phyloP scores from a whole-genome alignment of 2,797 vertebrate species.

The Enteromius anoplus region DNA sequence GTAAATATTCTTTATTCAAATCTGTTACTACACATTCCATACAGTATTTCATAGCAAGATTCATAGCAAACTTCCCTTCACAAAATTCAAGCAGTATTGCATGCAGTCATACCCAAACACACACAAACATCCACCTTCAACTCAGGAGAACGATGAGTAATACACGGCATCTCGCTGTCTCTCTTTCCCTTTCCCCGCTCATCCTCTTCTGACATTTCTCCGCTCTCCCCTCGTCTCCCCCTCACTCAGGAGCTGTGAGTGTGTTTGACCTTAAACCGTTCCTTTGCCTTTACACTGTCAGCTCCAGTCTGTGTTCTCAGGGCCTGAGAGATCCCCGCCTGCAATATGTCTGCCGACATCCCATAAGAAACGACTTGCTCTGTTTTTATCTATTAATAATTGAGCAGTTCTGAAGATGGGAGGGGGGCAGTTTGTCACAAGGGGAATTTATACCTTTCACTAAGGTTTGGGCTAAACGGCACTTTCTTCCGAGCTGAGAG shows the following conservation, averaged over 20 bases:
- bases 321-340: slow-evolving; percentile 69
- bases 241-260: slow-evolving; percentile 57
- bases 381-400: slow-evolving; percentile 81
- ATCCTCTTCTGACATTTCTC: slow-evolving; percentile 62
- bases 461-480: slow-evolving; percentile 69
- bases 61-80: slow-evolving; percentile 44
- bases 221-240: slow-evolving; percentile 7
- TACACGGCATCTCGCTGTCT: slow-evolving; percentile 65
- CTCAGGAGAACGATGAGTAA: slow-evolving; percentile 73
- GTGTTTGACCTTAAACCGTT: slow-evolving; percentile 78
- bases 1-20: slow-evolving; percentile 25
- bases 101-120: slow-evolving; percentile 48
- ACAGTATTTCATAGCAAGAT: slow-evolving; percentile 46
- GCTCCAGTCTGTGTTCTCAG: slow-evolving; percentile 65
- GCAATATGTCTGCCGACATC: slow-evolving; percentile 74
- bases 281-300: slow-evolving; percentile 73
- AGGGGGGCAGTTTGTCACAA: slow-evolving; percentile 61
- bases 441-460: slow-evolving; percentile 66
- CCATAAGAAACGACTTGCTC: slow-evolving; percentile 71
- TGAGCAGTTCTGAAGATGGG: slow-evolving; percentile 75
- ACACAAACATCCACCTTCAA: slow-evolving; percentile 57
- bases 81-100: slow-evolving; percentile 35
- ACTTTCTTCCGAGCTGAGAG: slow-evolving; percentile 50
- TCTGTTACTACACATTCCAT: slow-evolving; percentile 14
- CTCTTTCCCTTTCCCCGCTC: slow-evolving; percentile 57